Evolutionary conservation across 2,888 invertebrate species (phyloP).

Genomic region (Psylliodes chrysocephalus): DNA sequence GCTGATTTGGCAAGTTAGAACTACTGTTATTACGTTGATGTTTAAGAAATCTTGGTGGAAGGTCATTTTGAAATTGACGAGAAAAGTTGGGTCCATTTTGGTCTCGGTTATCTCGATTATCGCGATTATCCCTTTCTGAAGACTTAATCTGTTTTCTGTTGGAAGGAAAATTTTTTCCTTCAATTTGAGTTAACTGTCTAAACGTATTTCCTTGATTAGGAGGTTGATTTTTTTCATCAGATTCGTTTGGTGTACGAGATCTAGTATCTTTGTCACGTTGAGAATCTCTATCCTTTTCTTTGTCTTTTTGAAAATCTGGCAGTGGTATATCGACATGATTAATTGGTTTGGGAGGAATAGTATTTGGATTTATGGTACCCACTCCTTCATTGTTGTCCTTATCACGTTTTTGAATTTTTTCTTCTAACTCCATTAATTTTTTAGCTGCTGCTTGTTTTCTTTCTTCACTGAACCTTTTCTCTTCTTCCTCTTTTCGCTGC

Average conservation of each 20-base stretch:
- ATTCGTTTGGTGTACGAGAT: slow-evolving; percentile 52
- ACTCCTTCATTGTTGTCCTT: slow-evolving; percentile 65
- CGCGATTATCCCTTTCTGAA: slow-evolving; percentile 56
- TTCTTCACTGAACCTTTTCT: slow-evolving; percentile 77
- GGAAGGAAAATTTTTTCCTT: slow-evolving; percentile 56
- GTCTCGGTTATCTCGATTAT: slow-evolving; percentile 62
- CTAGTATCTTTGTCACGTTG: slow-evolving; percentile 43
- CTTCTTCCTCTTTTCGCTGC: slow-evolving; percentile 88
- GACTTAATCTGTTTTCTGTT: slow-evolving; percentile 52
- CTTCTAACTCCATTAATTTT: slow-evolving; percentile 76
- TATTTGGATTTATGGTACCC: slow-evolving; percentile 62
- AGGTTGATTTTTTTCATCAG: slow-evolving; percentile 46
- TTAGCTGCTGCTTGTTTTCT: slow-evolving; percentile 71
- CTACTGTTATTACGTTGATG: slow-evolving; percentile 73
- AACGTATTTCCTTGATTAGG: slow-evolving; percentile 53
- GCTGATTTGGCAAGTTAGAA: slow-evolving; percentile 54
- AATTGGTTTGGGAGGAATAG: slow-evolving; percentile 61
- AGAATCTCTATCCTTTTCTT: slow-evolving; percentile 53
- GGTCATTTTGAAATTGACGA: slow-evolving; percentile 81
- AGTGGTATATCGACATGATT: slow-evolving; percentile 65
- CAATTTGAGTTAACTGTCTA: slow-evolving; percentile 63
- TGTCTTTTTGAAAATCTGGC: slow-evolving; percentile 68
- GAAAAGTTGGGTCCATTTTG: slow-evolving; percentile 73
- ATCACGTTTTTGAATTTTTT: slow-evolving; percentile 71
- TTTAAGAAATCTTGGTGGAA: slow-evolving; percentile 87